Evolutionary conservation across 2,113 vertebrate genomes (phyloP).

Genomic region (Petroica traversi): DNA sequence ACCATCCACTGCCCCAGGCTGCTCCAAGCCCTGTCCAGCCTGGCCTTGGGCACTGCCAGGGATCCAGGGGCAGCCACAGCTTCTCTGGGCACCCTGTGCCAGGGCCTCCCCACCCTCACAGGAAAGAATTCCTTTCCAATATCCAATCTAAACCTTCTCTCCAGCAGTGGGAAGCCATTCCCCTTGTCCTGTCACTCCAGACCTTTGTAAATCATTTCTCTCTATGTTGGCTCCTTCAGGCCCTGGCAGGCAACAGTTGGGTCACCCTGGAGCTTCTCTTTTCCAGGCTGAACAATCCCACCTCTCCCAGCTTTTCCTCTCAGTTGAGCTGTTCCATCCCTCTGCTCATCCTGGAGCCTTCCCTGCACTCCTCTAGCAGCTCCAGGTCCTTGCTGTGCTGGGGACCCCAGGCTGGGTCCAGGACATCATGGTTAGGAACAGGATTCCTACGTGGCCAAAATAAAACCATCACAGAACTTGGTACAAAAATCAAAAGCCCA

Average conservation of each 20-base stretch:
- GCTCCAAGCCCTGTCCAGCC: rapidly evolving
- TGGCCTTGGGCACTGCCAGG: not conserved
- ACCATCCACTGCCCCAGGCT: rapidly evolving
- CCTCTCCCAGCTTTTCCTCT: not conserved
- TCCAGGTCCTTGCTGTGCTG: not conserved
- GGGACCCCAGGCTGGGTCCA: not conserved
- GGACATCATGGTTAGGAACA: not conserved
- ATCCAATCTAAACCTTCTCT: not conserved
- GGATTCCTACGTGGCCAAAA: not conserved
- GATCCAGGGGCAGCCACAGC: not conserved
- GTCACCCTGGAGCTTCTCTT: not conserved
- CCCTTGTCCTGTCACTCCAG: not conserved
- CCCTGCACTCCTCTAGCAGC: not conserved
- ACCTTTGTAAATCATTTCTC: no score
- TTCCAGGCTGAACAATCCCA: not conserved
- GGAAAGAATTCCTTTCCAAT: not conserved
- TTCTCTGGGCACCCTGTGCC: not conserved
- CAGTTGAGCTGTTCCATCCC: not conserved
- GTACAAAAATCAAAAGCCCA: not conserved
- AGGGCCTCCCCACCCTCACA: not conserved
- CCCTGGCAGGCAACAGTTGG: rapidly evolving
- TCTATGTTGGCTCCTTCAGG: not conserved
- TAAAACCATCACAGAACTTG: not conserved
- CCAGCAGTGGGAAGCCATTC: not conserved
- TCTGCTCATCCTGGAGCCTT: not conserved